Base-by-base conservation (phyloP, 2,888 invertebrate genomes). In the Hedya salicella region DNA sequence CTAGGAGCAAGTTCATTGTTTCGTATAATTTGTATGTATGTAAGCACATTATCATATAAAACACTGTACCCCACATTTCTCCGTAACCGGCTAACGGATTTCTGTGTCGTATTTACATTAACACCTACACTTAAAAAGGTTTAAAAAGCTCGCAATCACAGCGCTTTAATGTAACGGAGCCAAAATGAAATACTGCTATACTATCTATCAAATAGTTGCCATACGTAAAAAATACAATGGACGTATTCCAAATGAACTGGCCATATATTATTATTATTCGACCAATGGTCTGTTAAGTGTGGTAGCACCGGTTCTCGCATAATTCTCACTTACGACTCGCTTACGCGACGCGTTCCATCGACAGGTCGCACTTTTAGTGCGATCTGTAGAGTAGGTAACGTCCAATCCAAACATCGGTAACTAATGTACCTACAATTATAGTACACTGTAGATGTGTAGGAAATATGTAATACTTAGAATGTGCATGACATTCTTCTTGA, bases 261-360 rank as follows among this genome's bases (percentile, higher is more conserved):
- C 74, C 74, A 78, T 80, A 79, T 85, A 82, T 84, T 85, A 84
- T 81, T 83, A 82, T 81, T 77, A 78, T 77, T 72, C 75, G 75
- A 70, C 77, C 78, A 73, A 76, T 81, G 76, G 79, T 74, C 76
- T 78, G 75, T 72, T 77, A 72, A 72, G 71, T 66, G 60, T 3
- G 59, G 50, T 76, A 81, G 76, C 71, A 75, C 36, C 40, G 49
- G 72, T 73, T 73, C 69, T 76, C 75, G 70, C 69, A 32, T 6
- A 13, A n/a, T 48, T 62, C 42, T 65, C 66, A 32, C 49, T 48
- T 11, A 3, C 1, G 17, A 48, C 8, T 48, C n/a, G 16, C 25
- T 44, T 19, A 0, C 4, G n/a, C 42, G 39, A n/a, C n/a, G n/a
- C n/a, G n/a, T n/a, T n/a, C n/a, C n/a, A n/a, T 21, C 48, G 21